These are phyloP conservation scores for Drosophila villosipedis DNA, from an alignment of 2,888 invertebrate species.

Conservation along the genomic window DNA sequence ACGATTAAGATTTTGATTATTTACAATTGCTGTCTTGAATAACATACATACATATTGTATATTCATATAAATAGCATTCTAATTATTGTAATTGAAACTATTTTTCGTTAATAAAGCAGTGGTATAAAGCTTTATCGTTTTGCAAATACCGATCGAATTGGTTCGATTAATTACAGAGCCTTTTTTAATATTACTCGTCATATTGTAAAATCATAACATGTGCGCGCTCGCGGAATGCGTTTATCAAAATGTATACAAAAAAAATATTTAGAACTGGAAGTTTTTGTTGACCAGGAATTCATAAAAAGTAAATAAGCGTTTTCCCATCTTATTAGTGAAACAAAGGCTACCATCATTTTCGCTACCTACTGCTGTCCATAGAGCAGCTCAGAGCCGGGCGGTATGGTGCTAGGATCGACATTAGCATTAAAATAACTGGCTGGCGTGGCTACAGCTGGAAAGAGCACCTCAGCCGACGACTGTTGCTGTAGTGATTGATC, in stretches of 20 bases:
- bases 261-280: conserved; percentile 7
- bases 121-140: conserved; percentile 65
- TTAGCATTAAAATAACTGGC: conserved; percentile 88
- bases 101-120: conserved; percentile 48
- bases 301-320: conserved; percentile 39
- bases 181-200: conserved; percentile 15
- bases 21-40: conserved; percentile 67
- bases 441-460: conserved; percentile 84
- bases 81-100: conserved; percentile 72
- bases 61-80: conserved; percentile 65
- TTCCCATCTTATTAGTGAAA: conserved; percentile 1
- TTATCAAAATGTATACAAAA: conserved; percentile 28
- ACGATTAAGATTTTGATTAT: conserved; percentile 56
- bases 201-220: conserved; percentile 33
- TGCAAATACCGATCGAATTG: conserved; percentile 36
- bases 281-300: conserved; percentile 31
- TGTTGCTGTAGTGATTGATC: conserved; percentile 60
- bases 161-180: conserved; percentile 27
- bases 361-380: conserved; percentile 85
- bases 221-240: conserved; percentile 58
- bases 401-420: conserved; percentile 86
- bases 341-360: conserved; percentile 23
- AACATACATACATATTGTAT: conserved; percentile 56
- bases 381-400: conserved; percentile 88
- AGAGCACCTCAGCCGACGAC: conserved; percentile 16